Evolutionary conservation across 2,113 vertebrate genomes (phyloP).

Genomic region (Phyllostomus discolor): DNA sequence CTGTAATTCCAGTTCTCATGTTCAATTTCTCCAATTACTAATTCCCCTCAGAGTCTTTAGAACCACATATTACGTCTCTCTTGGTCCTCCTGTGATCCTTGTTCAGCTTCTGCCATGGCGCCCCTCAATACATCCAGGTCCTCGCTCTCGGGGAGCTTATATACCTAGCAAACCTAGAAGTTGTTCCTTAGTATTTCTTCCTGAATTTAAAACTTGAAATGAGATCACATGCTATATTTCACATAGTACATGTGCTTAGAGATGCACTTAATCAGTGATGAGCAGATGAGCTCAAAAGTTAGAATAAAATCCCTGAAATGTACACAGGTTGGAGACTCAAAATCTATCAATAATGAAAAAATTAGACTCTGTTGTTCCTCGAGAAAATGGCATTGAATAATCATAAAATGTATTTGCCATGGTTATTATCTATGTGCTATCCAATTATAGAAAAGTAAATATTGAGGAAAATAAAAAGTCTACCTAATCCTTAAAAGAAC

Average conservation of each 20-base stretch:
- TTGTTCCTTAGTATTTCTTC: neutral
- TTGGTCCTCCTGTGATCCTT: accelerated
- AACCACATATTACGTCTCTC: neutral
- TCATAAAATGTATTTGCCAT: neutral
- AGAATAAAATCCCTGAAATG: neutral
- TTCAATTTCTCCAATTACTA: neutral
- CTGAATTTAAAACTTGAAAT: constrained; percentile 8
- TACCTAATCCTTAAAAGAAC: neutral
- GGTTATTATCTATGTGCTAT: neutral
- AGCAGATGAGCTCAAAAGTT: neutral
- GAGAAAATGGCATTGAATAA: neutral
- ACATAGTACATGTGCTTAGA: neutral
- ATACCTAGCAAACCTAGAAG: neutral
- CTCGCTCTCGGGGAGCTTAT: neutral
- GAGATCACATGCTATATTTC: neutral
- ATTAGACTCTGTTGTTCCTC: neutral
- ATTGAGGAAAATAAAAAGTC: neutral
- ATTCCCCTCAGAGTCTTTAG: neutral
- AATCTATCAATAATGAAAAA: neutral
- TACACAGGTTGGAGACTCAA: neutral
- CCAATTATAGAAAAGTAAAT: neutral
- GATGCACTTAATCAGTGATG: neutral
- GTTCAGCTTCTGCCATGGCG: neutral
- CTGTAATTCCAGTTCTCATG: neutral
- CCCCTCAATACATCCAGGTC: neutral